Percentiles rank a stretch among this genome's conserved stretches.
These are phyloP conservation scores for Syngnathus rostellatus DNA, from an alignment of 2,797 vertebrate genomes.

Conservation along the genomic window DNA sequence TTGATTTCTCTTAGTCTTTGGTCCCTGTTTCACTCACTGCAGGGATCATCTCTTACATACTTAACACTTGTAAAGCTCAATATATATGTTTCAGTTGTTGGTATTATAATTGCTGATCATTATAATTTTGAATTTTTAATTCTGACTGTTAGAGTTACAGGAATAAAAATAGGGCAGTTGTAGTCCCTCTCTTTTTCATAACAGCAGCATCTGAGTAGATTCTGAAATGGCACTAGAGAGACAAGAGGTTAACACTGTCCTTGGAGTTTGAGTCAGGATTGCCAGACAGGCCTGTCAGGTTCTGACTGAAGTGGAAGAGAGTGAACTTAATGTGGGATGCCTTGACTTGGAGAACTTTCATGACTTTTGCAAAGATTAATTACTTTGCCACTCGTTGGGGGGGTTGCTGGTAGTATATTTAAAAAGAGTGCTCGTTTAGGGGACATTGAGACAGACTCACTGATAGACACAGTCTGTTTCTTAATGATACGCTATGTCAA, in stretches of 20 bases:
- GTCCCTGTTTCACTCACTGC: not conserved
- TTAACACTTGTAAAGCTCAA: not conserved
- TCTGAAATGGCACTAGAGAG: not conserved
- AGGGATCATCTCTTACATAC: not conserved
- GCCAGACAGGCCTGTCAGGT: not conserved
- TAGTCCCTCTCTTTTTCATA: too few relatives aligned
- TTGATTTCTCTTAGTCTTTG: not conserved
- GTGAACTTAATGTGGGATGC: not conserved
- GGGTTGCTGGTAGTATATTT: not conserved
- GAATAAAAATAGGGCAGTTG: not conserved
- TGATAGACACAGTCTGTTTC: not conserved
- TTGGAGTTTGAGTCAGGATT: not conserved
- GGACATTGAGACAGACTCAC: not conserved
- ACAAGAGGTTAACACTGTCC: not conserved
- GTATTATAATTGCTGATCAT: too few relatives aligned
- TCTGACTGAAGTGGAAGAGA: not conserved
- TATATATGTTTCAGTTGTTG: too few relatives aligned
- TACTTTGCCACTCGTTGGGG: not conserved
- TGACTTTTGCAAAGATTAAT: not conserved
- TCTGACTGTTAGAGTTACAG: not conserved
- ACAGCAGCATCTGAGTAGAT: not conserved
- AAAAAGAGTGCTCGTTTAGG: not conserved
- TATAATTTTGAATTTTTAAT: too few relatives aligned
- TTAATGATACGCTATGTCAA: not conserved
- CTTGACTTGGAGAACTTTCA: not conserved